Evolutionary conservation across 1,140 invertebrate genomes (phyloP).

Genomic region (Atta colombica): DNA sequence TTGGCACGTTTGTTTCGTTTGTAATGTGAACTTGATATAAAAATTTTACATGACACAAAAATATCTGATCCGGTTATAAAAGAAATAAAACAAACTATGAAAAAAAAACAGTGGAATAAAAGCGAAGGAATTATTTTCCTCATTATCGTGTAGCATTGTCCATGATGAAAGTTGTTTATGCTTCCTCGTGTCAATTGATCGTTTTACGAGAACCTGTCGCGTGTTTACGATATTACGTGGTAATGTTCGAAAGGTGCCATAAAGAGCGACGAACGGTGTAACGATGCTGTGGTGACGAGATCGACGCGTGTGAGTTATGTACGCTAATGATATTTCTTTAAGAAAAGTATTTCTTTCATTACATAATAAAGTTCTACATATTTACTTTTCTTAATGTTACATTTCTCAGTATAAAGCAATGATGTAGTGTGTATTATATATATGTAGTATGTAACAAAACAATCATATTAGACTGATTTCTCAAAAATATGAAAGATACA

Average conservation of each 20-base stretch:
- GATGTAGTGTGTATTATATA: background rate
- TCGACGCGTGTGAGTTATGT: conserved; percentile 21
- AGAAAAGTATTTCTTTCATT: background rate
- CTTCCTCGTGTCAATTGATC: conserved; percentile 60
- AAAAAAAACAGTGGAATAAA: background rate
- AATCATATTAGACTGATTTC: too few species aligned
- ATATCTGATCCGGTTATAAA: background rate
- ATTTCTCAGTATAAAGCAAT: background rate
- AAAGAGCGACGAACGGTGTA: conserved; percentile 47
- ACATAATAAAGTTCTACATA: background rate
- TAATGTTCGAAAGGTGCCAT: conserved; percentile 51
- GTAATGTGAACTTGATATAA: background rate
- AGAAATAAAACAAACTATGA: background rate
- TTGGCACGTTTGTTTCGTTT: background rate
- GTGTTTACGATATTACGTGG: conserved; percentile 69
- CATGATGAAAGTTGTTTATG: conserved; percentile 38
- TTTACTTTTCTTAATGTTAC: background rate
- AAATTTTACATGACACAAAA: background rate
- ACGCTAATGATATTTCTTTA: conserved; percentile 42
- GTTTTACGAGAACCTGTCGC: conserved; percentile 64
- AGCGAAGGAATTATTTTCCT: conserved; percentile 22
- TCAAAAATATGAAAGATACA: too few species aligned
- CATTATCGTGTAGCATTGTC: conserved; percentile 23
- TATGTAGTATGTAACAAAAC: background rate
- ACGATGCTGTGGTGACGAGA: conserved; percentile 62